phyloP scores from a whole-genome alignment of 2,113 vertebrate genomes.

The Excalfactoria chinensis region DNA sequence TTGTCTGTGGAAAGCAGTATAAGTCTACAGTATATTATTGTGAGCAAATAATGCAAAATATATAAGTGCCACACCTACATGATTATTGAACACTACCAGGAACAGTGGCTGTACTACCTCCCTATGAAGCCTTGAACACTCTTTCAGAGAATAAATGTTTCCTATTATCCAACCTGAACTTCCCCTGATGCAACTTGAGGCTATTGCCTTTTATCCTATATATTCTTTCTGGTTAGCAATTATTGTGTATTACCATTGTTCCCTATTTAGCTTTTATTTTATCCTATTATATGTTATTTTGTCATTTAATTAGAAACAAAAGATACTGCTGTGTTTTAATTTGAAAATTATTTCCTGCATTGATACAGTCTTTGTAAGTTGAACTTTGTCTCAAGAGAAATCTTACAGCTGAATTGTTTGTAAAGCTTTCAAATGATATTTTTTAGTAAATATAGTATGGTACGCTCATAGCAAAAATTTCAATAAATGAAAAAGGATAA shows the following conservation, averaged over 20 bases:
- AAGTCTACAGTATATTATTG: not conserved
- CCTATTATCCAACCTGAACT: no score
- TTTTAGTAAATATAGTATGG: not conserved
- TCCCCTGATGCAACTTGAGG: no score
- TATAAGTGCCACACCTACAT: not conserved
- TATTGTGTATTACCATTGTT: not conserved
- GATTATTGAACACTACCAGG: no score
- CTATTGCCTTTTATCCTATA: no score
- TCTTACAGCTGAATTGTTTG: not conserved
- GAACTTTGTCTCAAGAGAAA: slow-evolving; percentile 20
- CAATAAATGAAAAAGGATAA: not conserved
- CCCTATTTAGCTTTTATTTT: not conserved
- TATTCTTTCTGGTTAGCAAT: not conserved
- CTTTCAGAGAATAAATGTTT: no score
- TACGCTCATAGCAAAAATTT: not conserved
- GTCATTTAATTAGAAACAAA: not conserved
- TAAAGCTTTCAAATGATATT: not conserved
- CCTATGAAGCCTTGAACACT: no score
- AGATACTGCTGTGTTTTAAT: not conserved
- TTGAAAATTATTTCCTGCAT: not conserved
- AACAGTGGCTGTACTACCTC: no score
- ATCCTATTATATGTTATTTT: not conserved
- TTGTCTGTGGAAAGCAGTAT: not conserved
- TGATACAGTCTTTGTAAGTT: not conserved
- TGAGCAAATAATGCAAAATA: slow-evolving; percentile 4